Base-by-base conservation (phyloP, 1,140 invertebrate genomes). In the Dryas iulia region DNA sequence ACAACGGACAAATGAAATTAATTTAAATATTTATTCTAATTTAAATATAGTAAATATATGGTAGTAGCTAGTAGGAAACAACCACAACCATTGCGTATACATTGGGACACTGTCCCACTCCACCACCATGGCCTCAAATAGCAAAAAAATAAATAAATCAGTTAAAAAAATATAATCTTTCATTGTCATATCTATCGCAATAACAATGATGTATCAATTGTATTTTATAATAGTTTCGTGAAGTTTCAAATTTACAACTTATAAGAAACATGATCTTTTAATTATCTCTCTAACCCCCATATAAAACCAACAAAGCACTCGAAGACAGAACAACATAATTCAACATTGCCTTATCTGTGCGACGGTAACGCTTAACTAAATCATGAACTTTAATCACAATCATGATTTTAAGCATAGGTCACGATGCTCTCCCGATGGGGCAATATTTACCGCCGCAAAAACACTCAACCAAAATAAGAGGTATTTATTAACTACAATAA, bases 201-300 rank as follows among this genome's bases (percentile, higher is more conserved):
- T 6, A 28, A 3, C 26, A 28, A 28, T 28, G 26, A 28, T 28
- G 6, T 28, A 28, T 18, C n/a, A n/a, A 81, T 79, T 72, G 80
- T 83, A 77, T 82, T 80, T 84, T 54, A 54, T 6, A 0, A 12
- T 5, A 12, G 10, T 4, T 11, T 12, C 1, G 3, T 39, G 3
- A 80, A 89, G 81, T 83, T 81, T 80, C 84, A 68, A 82, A 81
- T 88, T 82, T 82, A n/a, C n/a, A 81, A 81, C 8, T 14, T 25
- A 75, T 79, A 84, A 78, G 78, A 86, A 84, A 84, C 80, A 86
- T 86, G 84, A 87, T 86, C 82, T 82, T 78, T 83, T 87, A 89
- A 89, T 89, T 83, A 83, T 76, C 39, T n/a, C 71, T 68, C 72
- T 75, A 83, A 78, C 73, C 75, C 68, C 78, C 76, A 74, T 72